Conservation (phyloP, 2,113 vertebrate genomes). For the Anser cygnoides region DNA sequence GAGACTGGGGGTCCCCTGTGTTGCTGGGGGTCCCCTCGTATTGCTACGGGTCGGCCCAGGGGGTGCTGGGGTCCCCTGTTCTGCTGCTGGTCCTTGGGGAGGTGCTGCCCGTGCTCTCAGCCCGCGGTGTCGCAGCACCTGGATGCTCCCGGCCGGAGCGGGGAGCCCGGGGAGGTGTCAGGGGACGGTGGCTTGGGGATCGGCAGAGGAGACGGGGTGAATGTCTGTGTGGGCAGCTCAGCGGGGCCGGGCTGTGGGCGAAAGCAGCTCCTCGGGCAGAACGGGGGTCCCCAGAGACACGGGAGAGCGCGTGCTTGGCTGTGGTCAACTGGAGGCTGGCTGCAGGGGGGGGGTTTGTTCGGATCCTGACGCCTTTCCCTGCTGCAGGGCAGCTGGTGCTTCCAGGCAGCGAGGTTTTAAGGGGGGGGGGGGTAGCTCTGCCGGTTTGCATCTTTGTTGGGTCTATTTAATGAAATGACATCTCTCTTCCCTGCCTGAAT, state of each 20-base stretch:
- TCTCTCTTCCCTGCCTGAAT: accelerated
- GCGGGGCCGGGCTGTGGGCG: not conserved
- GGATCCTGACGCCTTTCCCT: not conserved
- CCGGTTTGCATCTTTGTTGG: not conserved
- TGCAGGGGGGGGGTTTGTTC: not conserved
- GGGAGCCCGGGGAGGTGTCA: not conserved
- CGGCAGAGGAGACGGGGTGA: not conserved
- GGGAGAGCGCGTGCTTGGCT: accelerated
- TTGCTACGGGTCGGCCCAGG: too few species aligned
- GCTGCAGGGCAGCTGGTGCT: accelerated
- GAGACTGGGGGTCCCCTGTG: too few species aligned
- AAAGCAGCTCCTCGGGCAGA: accelerated
- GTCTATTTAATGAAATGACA: accelerated
- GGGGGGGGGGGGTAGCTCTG: not conserved
- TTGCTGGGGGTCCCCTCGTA: too few species aligned
- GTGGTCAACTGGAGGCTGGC: not conserved
- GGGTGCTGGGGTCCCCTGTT: too few species aligned
- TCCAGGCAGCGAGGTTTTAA: not conserved
- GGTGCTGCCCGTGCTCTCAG: too few species aligned
- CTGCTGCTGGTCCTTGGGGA: too few species aligned
- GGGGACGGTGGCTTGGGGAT: accelerated
- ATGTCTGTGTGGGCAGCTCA: accelerated
- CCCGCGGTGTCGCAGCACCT: too few species aligned
- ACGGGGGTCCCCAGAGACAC: accelerated
- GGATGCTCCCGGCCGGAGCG: not conserved